Conservation (phyloP, 2,797 vertebrate species). For the Cetoscarus ocellatus region DNA sequence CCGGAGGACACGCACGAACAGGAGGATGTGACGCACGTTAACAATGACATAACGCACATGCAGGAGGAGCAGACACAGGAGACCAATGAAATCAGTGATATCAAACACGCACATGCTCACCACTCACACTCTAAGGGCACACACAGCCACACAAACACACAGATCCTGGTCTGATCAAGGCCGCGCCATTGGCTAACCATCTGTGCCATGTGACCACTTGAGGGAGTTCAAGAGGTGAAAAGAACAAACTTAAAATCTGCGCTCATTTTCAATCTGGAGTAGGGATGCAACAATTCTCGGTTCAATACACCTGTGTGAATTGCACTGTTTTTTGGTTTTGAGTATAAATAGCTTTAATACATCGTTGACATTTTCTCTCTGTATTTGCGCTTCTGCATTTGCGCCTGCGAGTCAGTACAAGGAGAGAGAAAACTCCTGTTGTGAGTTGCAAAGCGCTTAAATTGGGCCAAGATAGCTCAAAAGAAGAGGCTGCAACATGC, state of each 20-base stretch:
- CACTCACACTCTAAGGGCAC: constrained; percentile 41
- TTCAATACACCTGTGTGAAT: too few relatives aligned
- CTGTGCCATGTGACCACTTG: constrained; percentile 74
- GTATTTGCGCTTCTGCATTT: too few relatives aligned
- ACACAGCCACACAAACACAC: constrained; percentile 38
- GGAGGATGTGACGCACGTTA: constrained; percentile 20
- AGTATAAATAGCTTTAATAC: too few relatives aligned
- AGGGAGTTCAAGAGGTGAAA: constrained; percentile 16
- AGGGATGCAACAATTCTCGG: too few relatives aligned
- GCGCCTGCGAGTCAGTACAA: too few relatives aligned
- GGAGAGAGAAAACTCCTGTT: too few relatives aligned
- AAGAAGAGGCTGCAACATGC: too few relatives aligned
- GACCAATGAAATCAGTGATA: constrained; percentile 51
- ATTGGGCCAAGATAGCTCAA: too few relatives aligned
- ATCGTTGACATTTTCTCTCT: too few relatives aligned
- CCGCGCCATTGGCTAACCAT: constrained; percentile 68
- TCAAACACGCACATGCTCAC: constrained; percentile 44
- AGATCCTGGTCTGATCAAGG: constrained; percentile 64
- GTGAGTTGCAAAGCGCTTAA: too few relatives aligned
- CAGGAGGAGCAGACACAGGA: constrained; percentile 22
- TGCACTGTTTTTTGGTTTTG: too few relatives aligned
- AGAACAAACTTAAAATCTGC: constrained; percentile 11
- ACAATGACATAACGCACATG: constrained; percentile 38
- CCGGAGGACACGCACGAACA: background rate
- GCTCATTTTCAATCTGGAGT: constrained; percentile 50